Evolutionary conservation across 37 sponge, comb jelly and placozoan species (phyloP).

Genomic region (Aphrocallistes beatrix): DNA sequence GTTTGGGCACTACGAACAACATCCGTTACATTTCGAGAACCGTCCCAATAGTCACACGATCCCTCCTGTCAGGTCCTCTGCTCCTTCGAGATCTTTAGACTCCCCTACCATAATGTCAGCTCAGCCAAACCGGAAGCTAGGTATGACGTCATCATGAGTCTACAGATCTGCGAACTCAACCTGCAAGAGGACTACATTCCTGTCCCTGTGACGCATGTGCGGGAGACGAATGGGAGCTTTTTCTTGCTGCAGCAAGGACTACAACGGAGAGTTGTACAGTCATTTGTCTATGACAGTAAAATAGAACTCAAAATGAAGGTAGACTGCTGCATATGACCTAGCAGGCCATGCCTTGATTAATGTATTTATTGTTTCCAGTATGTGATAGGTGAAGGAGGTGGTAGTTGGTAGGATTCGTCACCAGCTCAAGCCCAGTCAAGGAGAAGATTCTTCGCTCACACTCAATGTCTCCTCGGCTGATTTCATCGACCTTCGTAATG

Average conservation of each 20-base stretch:
- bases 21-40: conserved; percentile 61
- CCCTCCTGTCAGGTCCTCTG: conserved; percentile 7
- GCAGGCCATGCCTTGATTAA: background rate
- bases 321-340: conserved; percentile 33
- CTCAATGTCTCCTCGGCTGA: background rate
- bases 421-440: background rate
- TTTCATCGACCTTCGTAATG: background rate
- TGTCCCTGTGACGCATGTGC: conserved; percentile 35
- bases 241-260: conserved; percentile 74
- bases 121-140: conserved; percentile 45
- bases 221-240: conserved; percentile 18
- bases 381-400: conserved; percentile 10
- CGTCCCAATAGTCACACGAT: background rate
- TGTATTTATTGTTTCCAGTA: too few species aligned
- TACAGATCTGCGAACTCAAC: conserved; percentile 82
- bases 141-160: conserved; percentile 50
- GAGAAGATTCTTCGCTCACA: background rate
- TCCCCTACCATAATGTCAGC: conserved; percentile 30
- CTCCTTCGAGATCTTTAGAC: background rate
- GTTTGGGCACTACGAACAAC: conserved; percentile 80
- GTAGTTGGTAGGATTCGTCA: background rate
- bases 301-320: conserved; percentile 50
- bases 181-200: conserved; percentile 67
- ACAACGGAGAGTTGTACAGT: conserved; percentile 66
- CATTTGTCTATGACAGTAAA: conserved; percentile 60